phyloP scores from a whole-genome alignment of 1,140 invertebrate genomes.

The Philopotamus ludificatus region DNA sequence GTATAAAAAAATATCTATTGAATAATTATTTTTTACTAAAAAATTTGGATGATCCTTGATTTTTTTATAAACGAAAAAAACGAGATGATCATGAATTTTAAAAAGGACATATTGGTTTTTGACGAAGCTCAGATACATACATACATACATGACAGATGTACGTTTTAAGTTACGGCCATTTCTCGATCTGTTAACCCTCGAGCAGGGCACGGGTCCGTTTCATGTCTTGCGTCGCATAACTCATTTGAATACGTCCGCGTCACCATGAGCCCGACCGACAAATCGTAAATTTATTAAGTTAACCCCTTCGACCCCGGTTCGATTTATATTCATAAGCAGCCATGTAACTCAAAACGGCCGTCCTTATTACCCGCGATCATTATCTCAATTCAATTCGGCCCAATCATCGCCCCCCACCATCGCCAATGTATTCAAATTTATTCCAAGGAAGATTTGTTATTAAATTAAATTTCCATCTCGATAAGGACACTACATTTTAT shows the following conservation, averaged over 20 bases:
- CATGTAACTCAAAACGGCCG: slow-evolving; percentile 13
- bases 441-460: slow-evolving; percentile 36
- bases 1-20: too few species aligned
- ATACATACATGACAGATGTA: too few species aligned
- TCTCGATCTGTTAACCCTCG: too few species aligned
- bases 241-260: slow-evolving; percentile 17
- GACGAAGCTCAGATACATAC: too few species aligned
- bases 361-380: slow-evolving; percentile 24
- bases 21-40: too few species aligned
- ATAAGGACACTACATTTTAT: slow-evolving; percentile 31
- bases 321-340: slow-evolving; percentile 39
- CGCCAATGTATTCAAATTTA: slow-evolving; percentile 39
- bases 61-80: too few species aligned
- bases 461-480: slow-evolving; percentile 35
- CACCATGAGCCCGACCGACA: slow-evolving; percentile 16
- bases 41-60: too few species aligned
- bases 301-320: slow-evolving; percentile 31
- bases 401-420: slow-evolving; percentile 27
- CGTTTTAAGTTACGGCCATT: too few species aligned
- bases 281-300: slow-evolving; percentile 39
- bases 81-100: too few species aligned
- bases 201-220: not conserved
- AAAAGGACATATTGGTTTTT: too few species aligned
- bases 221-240: slow-evolving; percentile 10
- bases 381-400: slow-evolving; percentile 39